Evolutionary conservation across 2,113 vertebrate genomes (phyloP).

Genomic region (Bubo scandiacus): DNA sequence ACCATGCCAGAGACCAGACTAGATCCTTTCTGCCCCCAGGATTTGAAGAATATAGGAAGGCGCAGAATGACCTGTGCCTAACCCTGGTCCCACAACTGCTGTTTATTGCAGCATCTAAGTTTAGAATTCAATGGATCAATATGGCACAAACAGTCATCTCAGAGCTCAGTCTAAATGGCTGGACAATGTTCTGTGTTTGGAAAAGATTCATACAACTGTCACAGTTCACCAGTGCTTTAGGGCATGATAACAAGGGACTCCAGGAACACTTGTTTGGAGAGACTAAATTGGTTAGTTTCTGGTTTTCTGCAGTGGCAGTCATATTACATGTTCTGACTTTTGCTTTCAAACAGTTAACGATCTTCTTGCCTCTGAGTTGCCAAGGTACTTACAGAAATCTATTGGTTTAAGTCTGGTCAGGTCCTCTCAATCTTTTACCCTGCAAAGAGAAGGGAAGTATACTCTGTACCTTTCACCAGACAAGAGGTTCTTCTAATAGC

Average conservation of each 20-base stretch:
- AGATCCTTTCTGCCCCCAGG: background rate
- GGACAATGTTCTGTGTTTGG: background rate
- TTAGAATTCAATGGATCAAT: background rate
- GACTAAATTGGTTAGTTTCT: background rate
- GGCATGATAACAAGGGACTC: background rate
- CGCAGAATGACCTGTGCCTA: background rate
- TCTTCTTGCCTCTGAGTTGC: background rate
- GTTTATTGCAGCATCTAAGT: background rate
- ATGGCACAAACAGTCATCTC: background rate
- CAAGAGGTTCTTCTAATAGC: background rate
- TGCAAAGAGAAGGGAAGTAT: background rate
- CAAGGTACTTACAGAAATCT: background rate
- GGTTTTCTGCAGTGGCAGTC: background rate
- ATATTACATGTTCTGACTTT: background rate
- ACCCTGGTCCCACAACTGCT: background rate
- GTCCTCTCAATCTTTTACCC: background rate
- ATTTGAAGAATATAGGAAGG: background rate
- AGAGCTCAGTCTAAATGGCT: background rate
- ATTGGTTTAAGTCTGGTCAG: background rate
- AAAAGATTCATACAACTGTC: background rate
- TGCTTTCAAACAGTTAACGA: background rate
- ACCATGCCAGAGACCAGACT: background rate
- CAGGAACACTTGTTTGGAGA: background rate
- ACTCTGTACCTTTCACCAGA: background rate
- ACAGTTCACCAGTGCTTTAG: background rate